Base-by-base conservation (phyloP, 1,140 invertebrate genomes). In the Aphelenchoides fujianensis region DNA sequence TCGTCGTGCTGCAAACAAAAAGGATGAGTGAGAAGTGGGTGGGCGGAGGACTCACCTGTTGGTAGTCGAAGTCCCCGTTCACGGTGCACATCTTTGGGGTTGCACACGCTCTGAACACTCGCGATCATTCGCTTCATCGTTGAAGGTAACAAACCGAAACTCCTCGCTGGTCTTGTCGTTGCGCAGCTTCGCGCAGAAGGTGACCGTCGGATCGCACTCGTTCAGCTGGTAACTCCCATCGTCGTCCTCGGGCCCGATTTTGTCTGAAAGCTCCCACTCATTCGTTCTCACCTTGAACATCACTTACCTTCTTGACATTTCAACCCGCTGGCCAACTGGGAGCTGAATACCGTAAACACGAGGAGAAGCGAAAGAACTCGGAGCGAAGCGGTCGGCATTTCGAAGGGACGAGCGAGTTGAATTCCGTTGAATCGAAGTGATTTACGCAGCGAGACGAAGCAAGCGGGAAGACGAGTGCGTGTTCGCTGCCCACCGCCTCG, bases 71-170 rank as follows among this genome's bases (percentile, higher is more conserved):
- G 31, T 66, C 27, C 12, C 63, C 63, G 23, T 12, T 16, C 0
- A n/a, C 31, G 2, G 37, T 35, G 3, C 63, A 66, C 63, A 66
- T 66, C 34, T 35, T 66, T 19, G 16, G 27, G 19, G 34, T 34
- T 37, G 63, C 63, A 37, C 63, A 66, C 16, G 63, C 63, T 30
- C 63, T 66, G 32, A 66, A 66, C 37, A 32, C 1, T 27, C 1
- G n/a, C n/a, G n/a, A n/a, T n/a, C n/a, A n/a, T n/a, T n/a, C n/a
- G n/a, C n/a, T n/a, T n/a, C n/a, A n/a, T n/a, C n/a, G n/a, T n/a
- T n/a, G n/a, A n/a, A n/a, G n/a, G n/a, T n/a, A n/a, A n/a, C n/a
- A 23, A 12, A 66, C 63, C 32, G 31, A 30, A 36, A 66, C 34
- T 12, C 34, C 53, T 66, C 63, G 1, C 16, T 1, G 1, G 32